These are phyloP conservation scores for Diaperis boleti DNA, from an alignment of 2,888 invertebrate species.

Conservation along the genomic window DNA sequence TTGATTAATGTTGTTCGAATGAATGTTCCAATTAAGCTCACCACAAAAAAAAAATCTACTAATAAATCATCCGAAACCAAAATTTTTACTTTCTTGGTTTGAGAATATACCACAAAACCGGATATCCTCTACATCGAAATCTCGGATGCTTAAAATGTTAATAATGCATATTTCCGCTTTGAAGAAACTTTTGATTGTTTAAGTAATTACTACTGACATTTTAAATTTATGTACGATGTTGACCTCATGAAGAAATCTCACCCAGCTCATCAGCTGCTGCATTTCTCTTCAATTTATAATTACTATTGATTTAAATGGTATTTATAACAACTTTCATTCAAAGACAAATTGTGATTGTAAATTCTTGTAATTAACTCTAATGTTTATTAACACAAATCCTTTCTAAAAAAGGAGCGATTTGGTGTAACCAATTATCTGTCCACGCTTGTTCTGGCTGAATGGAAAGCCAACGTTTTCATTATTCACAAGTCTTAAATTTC, in stretches of 20 bases:
- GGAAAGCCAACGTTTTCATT: slow-evolving; percentile 3
- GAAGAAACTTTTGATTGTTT: slow-evolving; percentile 7
- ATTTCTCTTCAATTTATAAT: slow-evolving; percentile 15
- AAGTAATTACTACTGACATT: slow-evolving; percentile 7
- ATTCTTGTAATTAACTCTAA: slow-evolving; percentile 23
- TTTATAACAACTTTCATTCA: slow-evolving; percentile 25
- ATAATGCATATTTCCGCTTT: slow-evolving; percentile 9
- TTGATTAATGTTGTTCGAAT: slow-evolving; percentile 10
- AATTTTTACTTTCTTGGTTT: slow-evolving; percentile 21
- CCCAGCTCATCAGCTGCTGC: too few relatives aligned
- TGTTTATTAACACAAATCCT: slow-evolving; percentile 17
- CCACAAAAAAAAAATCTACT: slow-evolving; percentile 10
- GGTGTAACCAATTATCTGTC: slow-evolving; percentile 1
- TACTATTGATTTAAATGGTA: too few relatives aligned
- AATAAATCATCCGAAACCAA: slow-evolving; percentile 20
- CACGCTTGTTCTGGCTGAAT: not conserved
- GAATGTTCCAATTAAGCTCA: slow-evolving; percentile 8
- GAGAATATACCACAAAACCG: slow-evolving; percentile 6
- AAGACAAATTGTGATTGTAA: slow-evolving; percentile 10
- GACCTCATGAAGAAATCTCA: too few relatives aligned
- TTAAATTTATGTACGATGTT: slow-evolving; percentile 1
- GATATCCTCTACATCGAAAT: slow-evolving; percentile 15
- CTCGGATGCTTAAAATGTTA: not conserved
- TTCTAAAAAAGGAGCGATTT: slow-evolving; percentile 21
- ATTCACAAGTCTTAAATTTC: not conserved